Evolutionary conservation across 2,797 vertebrate genomes (phyloP).

Genomic region (Notamacropus eugenii): DNA sequence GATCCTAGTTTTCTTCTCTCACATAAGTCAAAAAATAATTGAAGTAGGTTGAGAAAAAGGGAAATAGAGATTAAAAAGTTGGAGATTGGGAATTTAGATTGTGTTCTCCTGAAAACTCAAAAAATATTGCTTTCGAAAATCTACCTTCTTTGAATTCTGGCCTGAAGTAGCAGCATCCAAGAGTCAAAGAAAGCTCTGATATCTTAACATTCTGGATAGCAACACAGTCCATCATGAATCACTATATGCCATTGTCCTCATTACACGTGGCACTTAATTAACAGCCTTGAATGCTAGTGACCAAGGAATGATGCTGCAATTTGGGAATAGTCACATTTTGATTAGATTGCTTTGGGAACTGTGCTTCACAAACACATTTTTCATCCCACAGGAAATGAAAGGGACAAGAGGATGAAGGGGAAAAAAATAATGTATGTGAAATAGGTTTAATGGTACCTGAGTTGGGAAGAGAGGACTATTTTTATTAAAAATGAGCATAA

Average conservation of each 20-base stretch:
- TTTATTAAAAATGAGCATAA: conserved; percentile 40
- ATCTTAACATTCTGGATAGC: conserved; percentile 23
- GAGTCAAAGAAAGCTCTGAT: not conserved
- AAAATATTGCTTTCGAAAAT: conserved; percentile 18
- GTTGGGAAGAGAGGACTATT: not conserved
- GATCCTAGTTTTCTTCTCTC: not conserved
- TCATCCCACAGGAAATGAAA: conserved; percentile 53
- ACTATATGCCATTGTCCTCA: conserved; percentile 48
- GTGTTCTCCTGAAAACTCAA: not conserved
- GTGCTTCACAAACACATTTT: conserved; percentile 23
- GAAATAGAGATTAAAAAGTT: not conserved
- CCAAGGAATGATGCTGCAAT: conserved; percentile 5
- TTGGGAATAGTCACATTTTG: conserved; percentile 55
- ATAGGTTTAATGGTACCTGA: conserved; percentile 8
- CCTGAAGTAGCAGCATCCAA: conserved; percentile 20
- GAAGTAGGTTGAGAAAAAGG: not conserved
- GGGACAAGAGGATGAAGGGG: conserved; percentile 1
- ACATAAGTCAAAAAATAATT: not conserved
- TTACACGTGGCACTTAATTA: conserved; percentile 60
- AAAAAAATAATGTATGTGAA: not conserved
- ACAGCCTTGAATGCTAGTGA: conserved; percentile 30
- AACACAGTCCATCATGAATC: conserved; percentile 33
- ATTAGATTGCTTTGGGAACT: conserved; percentile 43
- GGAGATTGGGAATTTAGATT: not conserved
- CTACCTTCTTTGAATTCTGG: not conserved